These are phyloP conservation scores for Brachionichthys hirsutus DNA, from an alignment of 2,113 vertebrate genomes.

Conservation along the genomic window DNA sequence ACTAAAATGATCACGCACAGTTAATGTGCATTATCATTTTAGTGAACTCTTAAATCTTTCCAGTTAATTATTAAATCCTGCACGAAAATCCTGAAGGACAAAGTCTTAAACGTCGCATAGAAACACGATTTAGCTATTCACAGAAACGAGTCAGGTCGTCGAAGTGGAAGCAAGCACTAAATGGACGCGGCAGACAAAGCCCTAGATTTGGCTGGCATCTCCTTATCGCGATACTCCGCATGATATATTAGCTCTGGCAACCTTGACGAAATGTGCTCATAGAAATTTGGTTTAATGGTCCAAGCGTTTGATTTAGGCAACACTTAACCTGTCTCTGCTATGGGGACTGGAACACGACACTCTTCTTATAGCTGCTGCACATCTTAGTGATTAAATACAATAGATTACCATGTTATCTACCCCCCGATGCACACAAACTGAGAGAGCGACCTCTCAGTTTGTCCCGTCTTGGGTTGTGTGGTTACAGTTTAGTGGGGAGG, in stretches of 20 bases:
- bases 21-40: too few relatives aligned
- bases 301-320: constrained; percentile 41
- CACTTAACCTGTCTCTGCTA: constrained; percentile 29
- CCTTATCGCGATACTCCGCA: constrained; percentile 11
- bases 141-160: neutral
- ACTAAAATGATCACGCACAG: neutral
- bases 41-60: neutral
- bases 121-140: constrained; percentile 1
- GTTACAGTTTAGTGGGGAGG: constrained; percentile 92
- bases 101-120: neutral
- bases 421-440: constrained; percentile 37
- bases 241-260: constrained; percentile 35
- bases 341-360: constrained; percentile 29
- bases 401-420: constrained; percentile 38
- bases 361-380: constrained; percentile 32
- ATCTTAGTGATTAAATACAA: constrained; percentile 19
- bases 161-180: constrained; percentile 16
- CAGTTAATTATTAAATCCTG: neutral
- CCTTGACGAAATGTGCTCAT: constrained; percentile 27
- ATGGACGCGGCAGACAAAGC: constrained; percentile 22
- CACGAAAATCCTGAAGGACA: neutral
- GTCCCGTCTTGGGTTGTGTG: constrained; percentile 19
- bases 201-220: constrained; percentile 50
- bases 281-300: constrained; percentile 46
- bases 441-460: constrained; percentile 24